A percentile compares a stretch with the other conserved stretches of the same genome.
Evolutionary conservation across 2,888 invertebrate genomes (phyloP).

Genomic region (Beris morrisii): DNA sequence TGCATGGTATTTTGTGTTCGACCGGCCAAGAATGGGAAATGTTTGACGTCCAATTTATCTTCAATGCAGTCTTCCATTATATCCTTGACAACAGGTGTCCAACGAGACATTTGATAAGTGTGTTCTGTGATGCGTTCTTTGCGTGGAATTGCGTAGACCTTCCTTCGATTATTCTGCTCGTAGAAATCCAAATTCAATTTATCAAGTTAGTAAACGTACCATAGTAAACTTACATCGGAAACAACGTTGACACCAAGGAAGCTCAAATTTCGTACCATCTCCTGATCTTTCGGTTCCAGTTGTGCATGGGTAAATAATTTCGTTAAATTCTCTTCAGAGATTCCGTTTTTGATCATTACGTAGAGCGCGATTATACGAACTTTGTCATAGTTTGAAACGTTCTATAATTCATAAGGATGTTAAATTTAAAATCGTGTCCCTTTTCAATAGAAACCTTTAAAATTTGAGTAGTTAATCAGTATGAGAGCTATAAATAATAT

Average conservation of each 20-base stretch:
- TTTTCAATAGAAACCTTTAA: too few species aligned
- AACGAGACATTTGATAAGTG: slow-evolving; percentile 98
- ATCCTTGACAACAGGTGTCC: slow-evolving; percentile 98
- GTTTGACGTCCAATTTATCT: slow-evolving; percentile 93
- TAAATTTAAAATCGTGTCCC: neutral
- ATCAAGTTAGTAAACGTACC: neutral
- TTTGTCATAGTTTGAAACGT: slow-evolving; percentile 85
- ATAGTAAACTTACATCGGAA: slow-evolving; percentile 75
- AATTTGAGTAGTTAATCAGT: too few species aligned
- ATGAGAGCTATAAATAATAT: too few species aligned
- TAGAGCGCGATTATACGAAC: slow-evolving; percentile 97
- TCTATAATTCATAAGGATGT: slow-evolving; percentile 55
- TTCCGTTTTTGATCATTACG: slow-evolving; percentile 97
- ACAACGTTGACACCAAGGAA: slow-evolving; percentile 93
- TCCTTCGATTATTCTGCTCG: slow-evolving; percentile 75
- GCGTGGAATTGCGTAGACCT: slow-evolving; percentile 83
- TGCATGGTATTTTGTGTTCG: slow-evolving; percentile 84
- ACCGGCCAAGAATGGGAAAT: slow-evolving; percentile 94
- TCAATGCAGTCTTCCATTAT: slow-evolving; percentile 98
- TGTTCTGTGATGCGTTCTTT: slow-evolving; percentile 97
- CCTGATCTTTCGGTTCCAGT: slow-evolving; percentile 90
- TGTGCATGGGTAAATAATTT: slow-evolving; percentile 98
- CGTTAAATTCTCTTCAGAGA: slow-evolving; percentile 96
- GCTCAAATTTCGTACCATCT: slow-evolving; percentile 92
- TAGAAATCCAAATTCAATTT: neutral